Conservation (phyloP, 2,113 vertebrate genomes). For the Hoplias malabaricus region DNA sequence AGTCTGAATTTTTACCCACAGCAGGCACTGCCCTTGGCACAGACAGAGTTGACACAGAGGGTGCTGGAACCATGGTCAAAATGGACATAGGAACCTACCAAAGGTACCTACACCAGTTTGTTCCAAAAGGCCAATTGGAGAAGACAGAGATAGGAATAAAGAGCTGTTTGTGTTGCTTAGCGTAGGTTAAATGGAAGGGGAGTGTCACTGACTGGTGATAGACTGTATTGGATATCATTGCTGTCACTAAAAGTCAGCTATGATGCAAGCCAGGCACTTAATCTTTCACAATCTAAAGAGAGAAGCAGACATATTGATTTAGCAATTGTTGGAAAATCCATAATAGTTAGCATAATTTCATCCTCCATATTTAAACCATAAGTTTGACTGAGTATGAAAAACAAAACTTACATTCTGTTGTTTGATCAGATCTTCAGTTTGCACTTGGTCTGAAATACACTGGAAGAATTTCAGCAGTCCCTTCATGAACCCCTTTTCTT, state of each 20-base stretch:
- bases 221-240: neutral
- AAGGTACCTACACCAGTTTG: constrained; percentile 40
- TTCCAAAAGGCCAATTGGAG: constrained; percentile 46
- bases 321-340: neutral
- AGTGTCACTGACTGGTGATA: neutral
- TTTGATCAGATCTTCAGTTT: constrained; percentile 32
- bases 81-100: constrained; percentile 45
- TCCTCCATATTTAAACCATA: neutral
- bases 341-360: neutral
- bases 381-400: neutral
- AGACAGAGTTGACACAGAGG: constrained; percentile 50
- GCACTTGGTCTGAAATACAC: constrained; percentile 15
- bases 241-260: neutral
- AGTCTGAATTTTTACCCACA: constrained; percentile 17
- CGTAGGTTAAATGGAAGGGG: neutral
- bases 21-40: constrained; percentile 46
- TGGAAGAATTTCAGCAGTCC: constrained; percentile 21
- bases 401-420: constrained; percentile 26
- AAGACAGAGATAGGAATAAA: neutral
- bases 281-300: too few species aligned
- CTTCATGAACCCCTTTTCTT: constrained; percentile 8
- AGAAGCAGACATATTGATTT: neutral
- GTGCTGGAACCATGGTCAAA: constrained; percentile 49
- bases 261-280: too few species aligned
- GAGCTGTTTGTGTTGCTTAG: neutral